Base-by-base conservation (phyloP, 2,797 vertebrate genomes). In the Pipistrellus pygmaeus region DNA sequence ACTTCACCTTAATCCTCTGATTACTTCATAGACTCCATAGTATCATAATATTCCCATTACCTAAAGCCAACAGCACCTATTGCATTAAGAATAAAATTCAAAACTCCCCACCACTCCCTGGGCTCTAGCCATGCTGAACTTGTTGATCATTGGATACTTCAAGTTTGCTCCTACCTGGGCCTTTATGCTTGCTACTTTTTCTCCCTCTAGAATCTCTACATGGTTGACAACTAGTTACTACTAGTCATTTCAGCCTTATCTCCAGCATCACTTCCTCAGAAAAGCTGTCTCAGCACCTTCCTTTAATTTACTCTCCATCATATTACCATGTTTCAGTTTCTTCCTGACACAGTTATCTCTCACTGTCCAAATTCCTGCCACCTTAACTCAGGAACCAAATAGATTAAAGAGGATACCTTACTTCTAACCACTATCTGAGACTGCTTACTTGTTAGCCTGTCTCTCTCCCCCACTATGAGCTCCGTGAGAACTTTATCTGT, bases 81-180 rank as follows among this genome's bases (percentile, higher is more conserved):
- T n/a, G 5, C 20, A 53, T 51, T 88, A 44, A 46, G 21, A 90
- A 81, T 23, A 94, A 96, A 55, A 90, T 77, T 32, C 38, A 88
- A 88, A 86, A 60, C 41, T 73, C 11, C 13, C 57, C 18, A 30
- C 5, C 8, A 73, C 21, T 85, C n/a, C 75, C 48, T 35, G 69
- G 71, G 76, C 64, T 46, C 55, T 21, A 55, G 57, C 4, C 38
- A 68, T 23, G 41, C 25, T 86, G 27, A 68, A 21, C 73, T 51
- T 81, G 46, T 44, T 83, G 25, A 78, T 72, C 25, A 53, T 72
- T 81, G 72, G 87, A 46, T 17, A 95, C 5, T 64, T 80, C 20
- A 82, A 44, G 48, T 23, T 68, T 90, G 14, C 76, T 78, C 60
- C 30, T 10, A 48, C 14, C 38, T 10, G 14, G 25, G n/a, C 25